phyloP scores from a whole-genome alignment of 1,140 invertebrate genomes.

The Stegodyphus dumicola region DNA sequence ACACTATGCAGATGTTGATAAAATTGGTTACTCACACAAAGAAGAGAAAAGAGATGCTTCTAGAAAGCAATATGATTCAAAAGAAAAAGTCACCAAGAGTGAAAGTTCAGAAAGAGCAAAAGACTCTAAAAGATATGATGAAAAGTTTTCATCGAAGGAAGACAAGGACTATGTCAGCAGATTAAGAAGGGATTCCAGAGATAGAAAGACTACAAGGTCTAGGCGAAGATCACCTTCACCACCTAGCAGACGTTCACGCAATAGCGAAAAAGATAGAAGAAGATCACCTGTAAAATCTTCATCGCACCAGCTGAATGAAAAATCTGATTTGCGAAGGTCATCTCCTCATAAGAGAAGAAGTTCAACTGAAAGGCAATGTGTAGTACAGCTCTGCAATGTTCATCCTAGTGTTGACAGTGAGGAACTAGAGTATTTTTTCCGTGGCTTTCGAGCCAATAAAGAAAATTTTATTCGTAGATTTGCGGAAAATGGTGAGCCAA shows the following conservation, averaged over 20 bases:
- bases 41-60: background rate
- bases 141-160: background rate
- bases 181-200: background rate
- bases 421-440: conserved; percentile 17
- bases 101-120: background rate
- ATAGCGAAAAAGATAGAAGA: background rate
- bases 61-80: background rate
- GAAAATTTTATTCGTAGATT: conserved; percentile 17
- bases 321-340: background rate
- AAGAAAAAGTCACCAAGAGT: background rate
- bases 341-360: background rate
- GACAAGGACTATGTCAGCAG: background rate
- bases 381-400: conserved; percentile 32
- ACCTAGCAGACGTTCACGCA: background rate
- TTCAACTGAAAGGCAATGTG: background rate
- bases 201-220: background rate
- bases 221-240: background rate
- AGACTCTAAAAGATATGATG: background rate
- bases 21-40: background rate
- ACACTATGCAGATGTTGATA: background rate
- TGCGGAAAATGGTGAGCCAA: background rate
- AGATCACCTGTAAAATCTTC: background rate
- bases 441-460: background rate
- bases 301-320: background rate
- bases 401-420: background rate